Conservation (phyloP, 2,797 vertebrate genomes). For the Numenius phaeopus region DNA sequence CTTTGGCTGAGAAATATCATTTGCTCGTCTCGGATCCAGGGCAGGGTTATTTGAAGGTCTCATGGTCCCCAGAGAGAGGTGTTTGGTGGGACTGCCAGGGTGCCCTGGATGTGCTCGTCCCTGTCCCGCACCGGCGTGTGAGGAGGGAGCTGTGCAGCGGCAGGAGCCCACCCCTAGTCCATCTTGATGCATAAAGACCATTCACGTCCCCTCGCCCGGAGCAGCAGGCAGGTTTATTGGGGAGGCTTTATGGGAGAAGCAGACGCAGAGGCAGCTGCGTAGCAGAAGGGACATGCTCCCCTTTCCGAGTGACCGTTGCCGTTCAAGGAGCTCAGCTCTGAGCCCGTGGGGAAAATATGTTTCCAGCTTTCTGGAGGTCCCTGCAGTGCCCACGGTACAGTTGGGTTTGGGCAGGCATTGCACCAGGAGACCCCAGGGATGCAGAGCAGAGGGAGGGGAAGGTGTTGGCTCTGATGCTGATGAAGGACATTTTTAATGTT, state of each 20-base stretch:
- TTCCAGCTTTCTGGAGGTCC: not conserved
- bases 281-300: not conserved
- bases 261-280: not conserved
- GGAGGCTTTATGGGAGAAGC: not conserved
- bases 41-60: conserved; percentile 36
- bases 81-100: not conserved
- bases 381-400: not conserved
- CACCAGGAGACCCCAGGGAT: not conserved
- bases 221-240: not conserved
- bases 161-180: not conserved
- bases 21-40: not conserved
- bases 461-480: not conserved
- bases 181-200: too few species aligned
- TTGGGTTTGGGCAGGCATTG: not conserved
- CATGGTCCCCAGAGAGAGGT: not conserved
- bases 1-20: not conserved
- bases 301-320: not conserved
- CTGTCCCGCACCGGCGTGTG: accelerated
- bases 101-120: not conserved
- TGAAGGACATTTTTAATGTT: not conserved
- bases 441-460: not conserved
- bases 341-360: not conserved
- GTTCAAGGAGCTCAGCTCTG: not conserved
- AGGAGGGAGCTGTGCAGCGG: not conserved
- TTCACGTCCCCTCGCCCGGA: not conserved